Percentiles rank a stretch among this genome's conserved stretches.
Evolutionary conservation across 2,888 invertebrate genomes (phyloP).

Genomic region (Netelia fuscicornis): DNA sequence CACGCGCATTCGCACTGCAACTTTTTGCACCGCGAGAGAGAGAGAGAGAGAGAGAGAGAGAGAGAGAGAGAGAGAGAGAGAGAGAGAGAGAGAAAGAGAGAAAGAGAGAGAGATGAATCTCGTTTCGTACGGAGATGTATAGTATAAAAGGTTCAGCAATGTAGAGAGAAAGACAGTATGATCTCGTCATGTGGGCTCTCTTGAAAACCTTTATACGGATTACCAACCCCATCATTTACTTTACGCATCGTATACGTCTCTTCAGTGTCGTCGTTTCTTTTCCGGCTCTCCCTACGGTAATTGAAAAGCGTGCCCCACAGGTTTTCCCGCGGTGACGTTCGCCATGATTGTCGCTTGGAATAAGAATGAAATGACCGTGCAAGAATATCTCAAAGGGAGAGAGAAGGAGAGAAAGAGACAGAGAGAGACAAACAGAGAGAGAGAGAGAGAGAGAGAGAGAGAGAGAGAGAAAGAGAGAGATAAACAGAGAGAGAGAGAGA

Average conservation of each 20-base stretch:
- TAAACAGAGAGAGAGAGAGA: too few relatives aligned
- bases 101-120: background rate
- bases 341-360: constrained; percentile 61
- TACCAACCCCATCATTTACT: constrained; percentile 66
- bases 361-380: constrained; percentile 58
- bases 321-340: constrained; percentile 57
- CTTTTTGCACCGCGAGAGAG: constrained; percentile 45
- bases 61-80: background rate
- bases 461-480: too few relatives aligned
- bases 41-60: background rate
- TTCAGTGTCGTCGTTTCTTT: constrained; percentile 54
- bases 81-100: background rate
- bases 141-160: constrained; percentile 4
- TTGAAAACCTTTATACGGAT: constrained; percentile 67
- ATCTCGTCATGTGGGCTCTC: constrained; percentile 44
- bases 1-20: constrained; percentile 64
- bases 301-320: constrained; percentile 67
- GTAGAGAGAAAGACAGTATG: constrained; percentile 28
- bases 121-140: constrained; percentile 21
- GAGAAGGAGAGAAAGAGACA: background rate
- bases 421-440: background rate
- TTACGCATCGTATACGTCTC: constrained; percentile 55
- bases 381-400: constrained; percentile 22
- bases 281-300: constrained; percentile 61
- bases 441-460: too few relatives aligned